These are phyloP conservation scores for Neostethus bicornis DNA, from an alignment of 2,797 vertebrate genomes.

Conservation along the genomic window DNA sequence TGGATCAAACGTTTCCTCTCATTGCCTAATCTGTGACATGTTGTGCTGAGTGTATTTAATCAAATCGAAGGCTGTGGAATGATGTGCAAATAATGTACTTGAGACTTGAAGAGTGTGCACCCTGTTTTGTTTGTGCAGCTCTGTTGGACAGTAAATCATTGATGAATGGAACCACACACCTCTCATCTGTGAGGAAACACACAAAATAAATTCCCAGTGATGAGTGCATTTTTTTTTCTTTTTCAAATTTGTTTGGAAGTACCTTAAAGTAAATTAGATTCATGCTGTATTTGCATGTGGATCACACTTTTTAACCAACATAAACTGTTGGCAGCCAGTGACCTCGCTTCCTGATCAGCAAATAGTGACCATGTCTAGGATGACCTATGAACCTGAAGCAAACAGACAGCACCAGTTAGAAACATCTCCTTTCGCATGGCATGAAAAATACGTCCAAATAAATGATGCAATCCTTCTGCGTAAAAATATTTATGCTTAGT, in stretches of 20 bases:
- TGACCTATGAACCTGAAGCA: conserved; percentile 71
- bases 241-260: background rate
- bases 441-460: too few species aligned
- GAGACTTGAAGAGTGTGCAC: background rate
- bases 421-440: conserved; percentile 20
- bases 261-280: background rate
- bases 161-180: background rate
- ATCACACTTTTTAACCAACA: background rate
- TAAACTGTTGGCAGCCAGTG: conserved; percentile 32
- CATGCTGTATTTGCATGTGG: background rate
- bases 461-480: too few species aligned
- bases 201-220: background rate
- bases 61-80: background rate
- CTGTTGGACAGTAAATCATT: background rate
- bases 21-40: background rate
- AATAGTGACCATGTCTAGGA: conserved; percentile 40
- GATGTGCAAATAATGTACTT: background rate
- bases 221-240: background rate
- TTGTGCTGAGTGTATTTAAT: background rate
- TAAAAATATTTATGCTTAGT: conserved; percentile 73
- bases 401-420: conserved; percentile 43
- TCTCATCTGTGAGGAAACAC: background rate
- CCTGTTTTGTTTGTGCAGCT: background rate
- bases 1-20: conserved; percentile 10
- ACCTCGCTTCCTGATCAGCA: conserved; percentile 30